Base-by-base conservation (phyloP, 2,113 vertebrate species). In the Nesospiza acunhae region DNA sequence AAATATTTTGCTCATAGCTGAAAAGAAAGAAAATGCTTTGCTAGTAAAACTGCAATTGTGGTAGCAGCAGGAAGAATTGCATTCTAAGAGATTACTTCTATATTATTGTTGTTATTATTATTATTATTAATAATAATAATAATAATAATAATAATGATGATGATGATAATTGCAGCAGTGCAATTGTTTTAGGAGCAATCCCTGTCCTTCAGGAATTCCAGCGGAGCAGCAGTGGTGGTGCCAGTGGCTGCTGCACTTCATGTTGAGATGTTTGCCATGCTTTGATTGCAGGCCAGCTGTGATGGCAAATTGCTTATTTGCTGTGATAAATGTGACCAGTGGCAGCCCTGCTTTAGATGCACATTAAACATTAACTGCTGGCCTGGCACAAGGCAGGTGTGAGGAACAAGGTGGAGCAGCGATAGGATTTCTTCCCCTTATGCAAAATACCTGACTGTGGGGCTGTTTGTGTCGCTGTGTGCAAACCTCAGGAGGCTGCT, bases 291-390 rank as follows among this genome's bases (percentile, higher is more conserved):
- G 93, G 84, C 86, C 81, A 89, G 46, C 84, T 97, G 58, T 72
- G 76, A 64, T 56, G 77, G 87, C 84, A 94, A 68, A 87, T 87
- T 93, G 69, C 68, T 94, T 87, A 49, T 93, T 94, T 93, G 35
- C 89, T 39, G 1, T 66, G 82, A 77, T 53, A 30, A 30, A 7
- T 11, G 52, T 53, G 52, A 30, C 16, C 58, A 46, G 13, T 12
- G 82, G 47, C 49, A 46, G 49, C 59, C 3, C 53, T 21, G 63
- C 90, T 72, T 74, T 35, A 22, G 78, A 16, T 15, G 56, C 80
- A 84, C 84, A 42, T 83, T 67, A 86, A 92, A 60, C 76, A 93
- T 90, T 78, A 89, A 81, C 88, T 81, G 83, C 68, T 93, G 94
- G 52, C 83, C 60, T 81, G 76, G 87, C 39, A 3, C 52, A 20